phyloP scores from a whole-genome alignment of 2,888 invertebrate genomes.

The Callinectes sapidus region DNA sequence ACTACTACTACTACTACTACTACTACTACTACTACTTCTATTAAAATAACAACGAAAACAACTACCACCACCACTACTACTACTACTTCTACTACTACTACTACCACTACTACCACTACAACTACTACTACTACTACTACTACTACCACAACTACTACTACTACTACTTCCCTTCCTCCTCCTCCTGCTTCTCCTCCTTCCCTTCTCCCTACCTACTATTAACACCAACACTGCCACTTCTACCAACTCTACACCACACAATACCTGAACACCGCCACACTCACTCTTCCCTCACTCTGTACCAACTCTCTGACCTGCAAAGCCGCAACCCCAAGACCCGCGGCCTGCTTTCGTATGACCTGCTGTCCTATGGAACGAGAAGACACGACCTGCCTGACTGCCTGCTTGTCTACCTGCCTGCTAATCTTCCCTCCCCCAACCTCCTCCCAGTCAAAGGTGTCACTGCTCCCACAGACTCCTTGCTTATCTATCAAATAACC shows the following conservation, averaged over 20 bases:
- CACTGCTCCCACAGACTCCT: not conserved
- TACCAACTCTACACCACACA: not conserved
- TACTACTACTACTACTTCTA: not conserved
- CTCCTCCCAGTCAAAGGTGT: not conserved
- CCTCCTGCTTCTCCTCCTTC: no score
- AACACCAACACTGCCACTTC: not conserved
- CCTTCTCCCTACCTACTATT: not conserved
- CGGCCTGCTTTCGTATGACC: conserved; percentile 6
- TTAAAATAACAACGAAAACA: no score
- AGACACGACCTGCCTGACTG: not conserved
- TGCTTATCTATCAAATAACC: not conserved
- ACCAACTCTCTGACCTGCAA: not conserved
- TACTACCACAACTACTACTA: not conserved
- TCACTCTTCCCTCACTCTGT: not conserved
- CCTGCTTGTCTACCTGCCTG: not conserved
- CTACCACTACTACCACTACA: no score
- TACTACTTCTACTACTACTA: no score
- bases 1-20: not conserved
- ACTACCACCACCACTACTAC: no score
- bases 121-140: not conserved
- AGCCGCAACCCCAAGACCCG: not conserved
- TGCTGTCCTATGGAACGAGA: not conserved
- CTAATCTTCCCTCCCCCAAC: not conserved
- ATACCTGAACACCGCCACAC: not conserved
- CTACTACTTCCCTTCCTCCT: not conserved